These are phyloP conservation scores for Erebia aethiops DNA, from an alignment of 2,888 invertebrate genomes.

Conservation along the genomic window DNA sequence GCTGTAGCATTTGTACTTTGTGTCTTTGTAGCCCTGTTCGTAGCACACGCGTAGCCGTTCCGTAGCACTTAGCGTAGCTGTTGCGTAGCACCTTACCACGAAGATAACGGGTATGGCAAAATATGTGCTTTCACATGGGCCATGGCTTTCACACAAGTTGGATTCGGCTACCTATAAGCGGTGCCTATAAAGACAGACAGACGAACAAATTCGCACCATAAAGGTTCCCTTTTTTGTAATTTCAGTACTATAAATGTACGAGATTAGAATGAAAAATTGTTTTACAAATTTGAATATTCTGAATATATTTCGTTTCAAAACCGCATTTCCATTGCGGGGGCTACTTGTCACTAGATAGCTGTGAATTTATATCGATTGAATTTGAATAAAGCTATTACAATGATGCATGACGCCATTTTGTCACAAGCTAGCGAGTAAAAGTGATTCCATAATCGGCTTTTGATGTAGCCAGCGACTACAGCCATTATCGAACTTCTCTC, in stretches of 20 bases:
- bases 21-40: not conserved
- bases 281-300: not conserved
- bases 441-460: constrained; percentile 30
- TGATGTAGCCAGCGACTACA: not conserved
- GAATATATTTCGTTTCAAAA: constrained; percentile 1
- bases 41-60: not conserved
- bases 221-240: too few relatives aligned
- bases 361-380: constrained; percentile 5
- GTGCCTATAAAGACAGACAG: too few relatives aligned
- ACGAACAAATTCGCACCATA: too few relatives aligned
- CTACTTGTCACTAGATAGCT: constrained; percentile 5
- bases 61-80: not conserved
- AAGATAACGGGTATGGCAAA: too few relatives aligned
- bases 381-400: constrained; percentile 17
- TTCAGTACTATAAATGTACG: not conserved
- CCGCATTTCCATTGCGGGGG: constrained; percentile 6
- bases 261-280: not conserved
- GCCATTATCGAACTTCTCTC: too few relatives aligned
- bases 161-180: too few relatives aligned
- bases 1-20: too few relatives aligned
- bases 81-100: not conserved
- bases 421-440: constrained; percentile 30
- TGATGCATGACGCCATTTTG: constrained; percentile 15
- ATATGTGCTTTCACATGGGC: too few relatives aligned
- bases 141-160: too few relatives aligned